Evolutionary conservation across 2,888 invertebrate species (phyloP).

Genomic region (Andrena haemorrhoa): DNA sequence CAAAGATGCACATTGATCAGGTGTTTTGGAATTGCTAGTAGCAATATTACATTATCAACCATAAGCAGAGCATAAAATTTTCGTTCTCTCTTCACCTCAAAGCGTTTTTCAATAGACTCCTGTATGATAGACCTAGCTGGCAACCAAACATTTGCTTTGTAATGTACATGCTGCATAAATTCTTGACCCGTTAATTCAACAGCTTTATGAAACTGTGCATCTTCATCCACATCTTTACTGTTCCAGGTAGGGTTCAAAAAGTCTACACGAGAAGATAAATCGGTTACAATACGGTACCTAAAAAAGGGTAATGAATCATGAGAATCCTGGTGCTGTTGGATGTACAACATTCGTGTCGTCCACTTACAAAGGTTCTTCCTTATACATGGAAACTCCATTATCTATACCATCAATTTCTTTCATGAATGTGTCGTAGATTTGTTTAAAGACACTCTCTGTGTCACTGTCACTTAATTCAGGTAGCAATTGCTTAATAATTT

Average conservation of each 20-base stretch:
- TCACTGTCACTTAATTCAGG: conserved; percentile 85
- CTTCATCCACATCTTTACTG: conserved; percentile 86
- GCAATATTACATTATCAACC: not conserved
- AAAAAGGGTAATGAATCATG: conserved; percentile 35
- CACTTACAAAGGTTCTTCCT: conserved; percentile 87
- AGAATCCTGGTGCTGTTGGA: not conserved
- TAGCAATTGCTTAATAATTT: conserved; percentile 89
- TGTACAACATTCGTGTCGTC: accelerated
- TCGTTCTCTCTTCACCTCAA: conserved; percentile 84
- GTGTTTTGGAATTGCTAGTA: not conserved
- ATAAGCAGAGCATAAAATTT: not conserved
- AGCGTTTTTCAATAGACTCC: conserved; percentile 89
- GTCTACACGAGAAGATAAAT: conserved; percentile 91
- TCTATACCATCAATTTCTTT: conserved; percentile 98
- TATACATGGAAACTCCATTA: conserved; percentile 95
- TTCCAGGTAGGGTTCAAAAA: conserved; percentile 95
- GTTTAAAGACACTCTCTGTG: conserved; percentile 87
- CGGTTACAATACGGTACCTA: conserved; percentile 91
- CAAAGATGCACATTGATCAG: not conserved
- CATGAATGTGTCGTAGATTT: conserved; percentile 94
- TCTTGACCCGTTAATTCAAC: conserved; percentile 92
- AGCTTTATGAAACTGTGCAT: conserved; percentile 91
- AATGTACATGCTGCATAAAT: conserved; percentile 89
- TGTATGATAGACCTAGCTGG: conserved; percentile 93
- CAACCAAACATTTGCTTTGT: conserved; percentile 90